These are phyloP conservation scores for Drosophila tani DNA, from an alignment of 1,140 invertebrate genomes.

Conservation along the genomic window DNA sequence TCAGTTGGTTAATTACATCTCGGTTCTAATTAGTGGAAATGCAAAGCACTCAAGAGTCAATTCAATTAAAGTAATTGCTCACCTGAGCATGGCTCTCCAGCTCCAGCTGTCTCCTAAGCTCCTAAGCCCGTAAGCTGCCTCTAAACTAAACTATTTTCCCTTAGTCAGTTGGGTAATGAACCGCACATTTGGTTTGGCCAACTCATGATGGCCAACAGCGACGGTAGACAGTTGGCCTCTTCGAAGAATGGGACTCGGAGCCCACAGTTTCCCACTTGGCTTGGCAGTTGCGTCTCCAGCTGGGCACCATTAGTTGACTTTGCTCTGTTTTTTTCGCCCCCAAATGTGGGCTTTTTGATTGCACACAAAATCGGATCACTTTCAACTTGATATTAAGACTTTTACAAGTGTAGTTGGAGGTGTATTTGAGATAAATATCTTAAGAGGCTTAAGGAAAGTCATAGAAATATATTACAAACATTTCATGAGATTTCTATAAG, in stretches of 20 bases:
- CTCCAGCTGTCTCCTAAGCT: slow-evolving; percentile 1
- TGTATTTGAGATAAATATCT: neutral
- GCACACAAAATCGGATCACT: slow-evolving; percentile 27
- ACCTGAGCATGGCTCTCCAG: slow-evolving; percentile 8
- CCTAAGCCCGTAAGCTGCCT: slow-evolving; percentile 16
- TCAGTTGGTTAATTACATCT: slow-evolving; percentile 43
- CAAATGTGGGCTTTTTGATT: slow-evolving; percentile 45
- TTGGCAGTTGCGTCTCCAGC: slow-evolving; percentile 40
- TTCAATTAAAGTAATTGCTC: slow-evolving; percentile 56
- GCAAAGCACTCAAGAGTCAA: slow-evolving; percentile 47
- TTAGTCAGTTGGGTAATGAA: slow-evolving; percentile 41
- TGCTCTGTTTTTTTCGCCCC: slow-evolving; percentile 5
- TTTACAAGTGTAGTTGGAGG: neutral
- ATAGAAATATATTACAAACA: neutral
- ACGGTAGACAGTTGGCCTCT: slow-evolving; percentile 10
- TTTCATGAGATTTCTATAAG: too few species aligned
- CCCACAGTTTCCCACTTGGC: slow-evolving; percentile 27
- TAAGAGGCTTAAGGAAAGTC: too few species aligned
- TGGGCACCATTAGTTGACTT: slow-evolving; percentile 38
- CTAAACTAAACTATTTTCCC: slow-evolving; percentile 26
- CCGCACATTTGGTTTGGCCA: slow-evolving; percentile 36
- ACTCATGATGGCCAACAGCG: slow-evolving; percentile 39
- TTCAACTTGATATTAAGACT: neutral
- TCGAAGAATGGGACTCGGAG: slow-evolving; percentile 13
- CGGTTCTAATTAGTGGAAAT: slow-evolving; percentile 64